Conservation (phyloP, 2,888 invertebrate genomes). For the Eristalis arbustorum region DNA sequence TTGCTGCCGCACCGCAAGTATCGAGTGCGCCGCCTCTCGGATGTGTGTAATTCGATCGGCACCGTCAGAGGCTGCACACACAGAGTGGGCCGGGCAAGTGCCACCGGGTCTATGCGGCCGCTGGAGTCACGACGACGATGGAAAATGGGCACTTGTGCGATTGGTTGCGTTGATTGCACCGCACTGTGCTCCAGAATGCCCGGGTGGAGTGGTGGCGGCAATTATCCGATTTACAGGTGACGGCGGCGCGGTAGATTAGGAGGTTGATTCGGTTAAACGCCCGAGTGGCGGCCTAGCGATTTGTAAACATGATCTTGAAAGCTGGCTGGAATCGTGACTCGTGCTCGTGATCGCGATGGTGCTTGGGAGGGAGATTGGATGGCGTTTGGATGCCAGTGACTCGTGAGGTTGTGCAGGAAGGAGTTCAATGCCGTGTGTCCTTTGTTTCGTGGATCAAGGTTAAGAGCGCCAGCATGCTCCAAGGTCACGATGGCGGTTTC, state of each 20-base stretch:
- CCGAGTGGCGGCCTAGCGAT: not conserved
- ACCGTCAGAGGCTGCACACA: not conserved
- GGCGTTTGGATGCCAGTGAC: not conserved
- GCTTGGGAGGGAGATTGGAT: not conserved
- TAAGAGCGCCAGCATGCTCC: not conserved
- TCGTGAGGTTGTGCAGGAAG: not conserved
- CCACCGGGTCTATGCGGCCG: not conserved
- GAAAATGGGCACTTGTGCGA: conserved; percentile 48
- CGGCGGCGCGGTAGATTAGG: conserved; percentile 13
- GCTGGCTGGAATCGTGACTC: not conserved
- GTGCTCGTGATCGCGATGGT: not conserved
- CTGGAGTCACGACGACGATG: not conserved
- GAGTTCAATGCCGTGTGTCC: not conserved
- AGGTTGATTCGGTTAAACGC: conserved; percentile 23
- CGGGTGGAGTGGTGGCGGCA: conserved; percentile 13
- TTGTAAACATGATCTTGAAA: conserved; percentile 45
- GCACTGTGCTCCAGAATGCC: not conserved
- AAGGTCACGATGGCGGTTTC: not conserved
- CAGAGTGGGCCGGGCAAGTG: conserved; percentile 11
- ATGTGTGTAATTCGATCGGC: conserved; percentile 46
- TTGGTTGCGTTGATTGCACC: conserved; percentile 38
- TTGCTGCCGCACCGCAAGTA: conserved; percentile 7
- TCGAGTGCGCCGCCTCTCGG: not conserved
- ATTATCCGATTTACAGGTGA: conserved; percentile 35
- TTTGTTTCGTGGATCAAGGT: not conserved